Percentiles rank a stretch among this genome's conserved stretches.
phyloP scores from a whole-genome alignment of 2,888 invertebrate genomes.

The Clusia tigrina region DNA sequence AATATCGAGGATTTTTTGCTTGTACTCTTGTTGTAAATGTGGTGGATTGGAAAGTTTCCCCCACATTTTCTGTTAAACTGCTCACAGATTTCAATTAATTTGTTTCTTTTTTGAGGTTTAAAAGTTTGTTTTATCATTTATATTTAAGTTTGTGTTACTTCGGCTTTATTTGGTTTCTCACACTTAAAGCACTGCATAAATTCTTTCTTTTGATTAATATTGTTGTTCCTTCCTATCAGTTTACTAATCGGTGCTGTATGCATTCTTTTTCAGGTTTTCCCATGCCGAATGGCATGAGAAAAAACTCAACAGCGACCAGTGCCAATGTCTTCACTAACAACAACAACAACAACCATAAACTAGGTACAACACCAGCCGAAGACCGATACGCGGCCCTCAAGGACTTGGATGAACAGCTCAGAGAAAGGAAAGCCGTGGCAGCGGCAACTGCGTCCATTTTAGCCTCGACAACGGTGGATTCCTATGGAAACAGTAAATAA shows the following conservation, averaged over 20 bases:
- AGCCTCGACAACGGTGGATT: conserved; percentile 44
- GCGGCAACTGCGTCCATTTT: conserved; percentile 47
- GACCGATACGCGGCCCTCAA: conserved; percentile 96
- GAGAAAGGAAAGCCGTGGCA: conserved; percentile 64
- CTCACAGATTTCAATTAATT: too few species aligned
- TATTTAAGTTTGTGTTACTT: too few species aligned
- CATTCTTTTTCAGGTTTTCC: conserved; percentile 50
- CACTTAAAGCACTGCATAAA: too few species aligned
- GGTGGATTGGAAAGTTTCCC: too few species aligned
- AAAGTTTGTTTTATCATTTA: too few species aligned
- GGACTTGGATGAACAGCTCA: conserved; percentile 83
- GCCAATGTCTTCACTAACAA: conserved; percentile 34
- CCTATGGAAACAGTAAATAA: conserved; percentile 47
- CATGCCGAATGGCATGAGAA: conserved; percentile 48
- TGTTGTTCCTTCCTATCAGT: conserved; percentile 18
- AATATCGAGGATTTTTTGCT: too few species aligned
- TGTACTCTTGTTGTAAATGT: too few species aligned
- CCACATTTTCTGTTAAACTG: too few species aligned
- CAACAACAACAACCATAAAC: conserved; percentile 40
- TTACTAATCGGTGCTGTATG: neutral
- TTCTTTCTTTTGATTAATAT: neutral
- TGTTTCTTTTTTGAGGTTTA: too few species aligned
- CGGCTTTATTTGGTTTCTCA: too few species aligned
- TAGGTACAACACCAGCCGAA: conserved; percentile 67
- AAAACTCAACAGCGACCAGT: conserved; percentile 36